Evolutionary conservation across 2,888 invertebrate genomes (phyloP).

Genomic region (Tupiocoris notatus): DNA sequence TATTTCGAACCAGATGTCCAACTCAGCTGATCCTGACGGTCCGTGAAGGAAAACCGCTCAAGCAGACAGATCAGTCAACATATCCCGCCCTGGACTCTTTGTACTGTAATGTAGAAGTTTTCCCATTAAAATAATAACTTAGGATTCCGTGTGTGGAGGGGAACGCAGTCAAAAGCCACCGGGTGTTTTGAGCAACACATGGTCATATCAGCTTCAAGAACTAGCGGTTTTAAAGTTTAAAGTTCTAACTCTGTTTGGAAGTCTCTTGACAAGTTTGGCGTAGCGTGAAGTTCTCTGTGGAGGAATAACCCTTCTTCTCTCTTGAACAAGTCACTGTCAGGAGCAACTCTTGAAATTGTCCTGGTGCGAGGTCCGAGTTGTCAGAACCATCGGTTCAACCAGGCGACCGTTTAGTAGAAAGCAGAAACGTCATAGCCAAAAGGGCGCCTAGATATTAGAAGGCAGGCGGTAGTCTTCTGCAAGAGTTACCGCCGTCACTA

Average conservation of each 20-base stretch:
- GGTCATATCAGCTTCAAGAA: neutral
- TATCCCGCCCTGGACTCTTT: neutral
- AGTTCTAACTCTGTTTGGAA: neutral
- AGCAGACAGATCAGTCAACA: neutral
- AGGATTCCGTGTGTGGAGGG: neutral
- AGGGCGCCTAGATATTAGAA: neutral
- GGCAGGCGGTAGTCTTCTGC: neutral
- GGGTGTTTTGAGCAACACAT: neutral
- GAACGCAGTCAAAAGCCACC: neutral
- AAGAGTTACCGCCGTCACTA: neutral
- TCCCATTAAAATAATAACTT: neutral
- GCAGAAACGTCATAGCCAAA: neutral
- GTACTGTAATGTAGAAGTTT: neutral
- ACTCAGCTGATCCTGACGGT: constrained; percentile 27
- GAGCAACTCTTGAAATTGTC: neutral
- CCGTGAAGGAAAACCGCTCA: neutral
- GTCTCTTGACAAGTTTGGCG: neutral
- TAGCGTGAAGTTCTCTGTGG: neutral
- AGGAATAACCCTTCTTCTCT: neutral
- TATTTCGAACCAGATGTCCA: constrained; percentile 16
- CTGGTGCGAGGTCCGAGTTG: neutral
- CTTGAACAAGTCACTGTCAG: neutral
- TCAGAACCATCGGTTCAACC: neutral
- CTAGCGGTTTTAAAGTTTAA: neutral
- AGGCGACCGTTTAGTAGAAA: neutral